These are phyloP conservation scores for Poecilia wingei DNA, from an alignment of 2,797 vertebrate species.

Conservation along the genomic window DNA sequence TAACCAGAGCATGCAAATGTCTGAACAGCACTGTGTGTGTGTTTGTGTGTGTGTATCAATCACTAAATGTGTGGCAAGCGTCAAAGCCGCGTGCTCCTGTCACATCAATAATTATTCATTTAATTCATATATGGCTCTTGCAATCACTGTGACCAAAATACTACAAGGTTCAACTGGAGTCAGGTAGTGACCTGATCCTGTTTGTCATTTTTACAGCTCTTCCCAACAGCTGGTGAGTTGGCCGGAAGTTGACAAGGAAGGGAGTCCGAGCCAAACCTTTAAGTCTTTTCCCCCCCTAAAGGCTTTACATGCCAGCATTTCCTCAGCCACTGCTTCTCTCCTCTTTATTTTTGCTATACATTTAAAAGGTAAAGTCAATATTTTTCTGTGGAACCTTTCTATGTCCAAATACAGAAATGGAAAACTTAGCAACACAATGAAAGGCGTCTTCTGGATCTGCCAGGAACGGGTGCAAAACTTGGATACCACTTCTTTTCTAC, in stretches of 20 bases:
- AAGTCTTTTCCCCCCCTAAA: not conserved
- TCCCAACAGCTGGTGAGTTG: not conserved
- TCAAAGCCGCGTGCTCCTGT: too few relatives aligned
- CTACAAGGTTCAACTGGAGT: not conserved
- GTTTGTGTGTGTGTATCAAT: too few relatives aligned
- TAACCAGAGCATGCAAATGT: not conserved
- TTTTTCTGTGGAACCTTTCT: not conserved
- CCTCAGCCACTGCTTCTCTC: not conserved
- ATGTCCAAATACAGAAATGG: not conserved
- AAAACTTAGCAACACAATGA: not conserved
- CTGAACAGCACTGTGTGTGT: not conserved
- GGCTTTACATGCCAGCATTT: not conserved
- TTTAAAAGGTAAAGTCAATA: too few relatives aligned
- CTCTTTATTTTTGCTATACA: not conserved
- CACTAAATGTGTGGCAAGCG: too few relatives aligned
- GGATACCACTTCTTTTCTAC: constrained; percentile 68
- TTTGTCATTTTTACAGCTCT: not conserved
- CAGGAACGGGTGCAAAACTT: not conserved
- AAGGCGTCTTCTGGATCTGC: not conserved
- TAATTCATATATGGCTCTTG: too few relatives aligned
- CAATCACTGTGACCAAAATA: not conserved
- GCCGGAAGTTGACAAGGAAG: not conserved
- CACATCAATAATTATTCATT: too few relatives aligned
- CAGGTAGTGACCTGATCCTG: not conserved
- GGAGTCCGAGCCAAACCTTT: not conserved